phyloP scores from a whole-genome alignment of 2,888 invertebrate genomes.

The Cosmopolites sordidus region DNA sequence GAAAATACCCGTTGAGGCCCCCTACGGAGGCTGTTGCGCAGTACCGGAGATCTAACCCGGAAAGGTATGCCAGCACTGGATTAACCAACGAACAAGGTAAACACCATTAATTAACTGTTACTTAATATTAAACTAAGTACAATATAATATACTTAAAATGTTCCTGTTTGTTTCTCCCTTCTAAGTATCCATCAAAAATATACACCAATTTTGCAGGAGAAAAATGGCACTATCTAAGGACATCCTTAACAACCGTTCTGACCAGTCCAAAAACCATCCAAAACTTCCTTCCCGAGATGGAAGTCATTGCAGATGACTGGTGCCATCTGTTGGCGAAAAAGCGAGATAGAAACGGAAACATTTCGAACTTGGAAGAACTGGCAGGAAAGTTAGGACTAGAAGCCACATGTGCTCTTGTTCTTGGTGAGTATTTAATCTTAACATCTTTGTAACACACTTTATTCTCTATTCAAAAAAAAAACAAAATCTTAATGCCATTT shows the following conservation, averaged over 20 bases:
- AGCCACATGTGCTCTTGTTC: conserved; percentile 72
- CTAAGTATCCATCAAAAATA: no score
- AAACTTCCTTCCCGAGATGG: conserved; percentile 69
- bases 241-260: conserved; percentile 68
- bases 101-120: no score
- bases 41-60: conserved; percentile 69
- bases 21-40: conserved; percentile 76
- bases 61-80: conserved; percentile 76
- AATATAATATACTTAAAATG: no score
- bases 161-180: no score
- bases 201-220: conserved; percentile 60
- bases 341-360: conserved; percentile 51
- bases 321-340: conserved; percentile 59
- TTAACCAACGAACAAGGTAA: conserved; percentile 76
- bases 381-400: conserved; percentile 77
- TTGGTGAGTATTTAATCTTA: conserved; percentile 39
- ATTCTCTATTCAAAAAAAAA: no score
- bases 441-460: no score
- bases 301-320: conserved; percentile 74
- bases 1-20: conserved; percentile 74
- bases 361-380: conserved; percentile 65
- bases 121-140: no score
- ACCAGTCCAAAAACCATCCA: conserved; percentile 73
- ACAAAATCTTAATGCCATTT: no score
- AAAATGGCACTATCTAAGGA: conserved; percentile 70